Base-by-base conservation (phyloP, 2,888 invertebrate species). In the Seira musarum region DNA sequence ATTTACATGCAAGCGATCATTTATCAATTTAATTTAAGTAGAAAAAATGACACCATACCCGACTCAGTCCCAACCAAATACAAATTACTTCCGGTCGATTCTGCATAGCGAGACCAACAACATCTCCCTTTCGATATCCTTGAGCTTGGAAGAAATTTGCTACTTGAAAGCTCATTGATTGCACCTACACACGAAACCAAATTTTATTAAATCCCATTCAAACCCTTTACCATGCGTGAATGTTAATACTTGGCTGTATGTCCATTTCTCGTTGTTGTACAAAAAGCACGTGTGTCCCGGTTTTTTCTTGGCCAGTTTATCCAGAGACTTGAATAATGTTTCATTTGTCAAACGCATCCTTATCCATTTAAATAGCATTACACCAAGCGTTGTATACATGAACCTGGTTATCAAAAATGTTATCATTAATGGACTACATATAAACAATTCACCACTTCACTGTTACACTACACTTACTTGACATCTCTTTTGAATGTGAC, bases 101-200 rank as follows among this genome's bases (percentile, higher is more conserved):
- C 17, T 63, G 64, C 80, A 80, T 80, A n/a, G 70, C 80, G 10
- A 80, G 57, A 24, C 64, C 80, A 19, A 80, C 24, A 6, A 80
- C 80, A 35, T 80, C 80, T 13, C 74, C 80, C 46, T 74, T 70
- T n/a, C 60, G 22, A n/a, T 67, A 74, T 13, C 80, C 80, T 17
- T 74, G 65, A 5, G 60, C 53, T 80, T 80, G 69, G 66, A 80
- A 80, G 35, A 70, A 80, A 17, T 80, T 80, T 1, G 80, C 80
- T 6, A 80, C 74, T 74, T 80, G 80, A 17, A 80, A 57, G 24
- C 80, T 80, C 70, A 80, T 66, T 19, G 61, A 61, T 21, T 61
- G 61, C 19, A 61, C 61, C 61, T 61, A 30, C 30, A n/a, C n/a
- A n/a, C n/a, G n/a, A n/a, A n/a, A n/a, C n/a, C n/a, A n/a, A n/a